Percentiles rank a stretch among this genome's conserved stretches.
These are phyloP conservation scores for Cottoperca gobio DNA, from an alignment of 2,797 vertebrate species.

Conservation along the genomic window DNA sequence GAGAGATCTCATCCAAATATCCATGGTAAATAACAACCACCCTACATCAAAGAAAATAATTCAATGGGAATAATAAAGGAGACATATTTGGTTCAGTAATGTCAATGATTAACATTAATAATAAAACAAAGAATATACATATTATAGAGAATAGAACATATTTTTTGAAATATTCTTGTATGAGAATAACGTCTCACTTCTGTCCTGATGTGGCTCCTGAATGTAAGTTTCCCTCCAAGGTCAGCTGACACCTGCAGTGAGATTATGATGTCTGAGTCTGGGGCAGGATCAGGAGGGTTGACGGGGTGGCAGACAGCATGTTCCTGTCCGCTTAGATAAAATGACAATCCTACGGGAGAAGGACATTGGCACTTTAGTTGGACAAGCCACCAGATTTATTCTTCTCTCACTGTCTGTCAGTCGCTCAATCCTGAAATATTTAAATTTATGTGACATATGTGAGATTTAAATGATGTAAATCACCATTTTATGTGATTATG, in stretches of 20 bases:
- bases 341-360: conserved; percentile 8
- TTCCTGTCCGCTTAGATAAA: conserved; percentile 42
- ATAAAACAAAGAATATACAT: background rate
- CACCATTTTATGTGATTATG: conserved; percentile 2
- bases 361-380: conserved; percentile 15
- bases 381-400: conserved; percentile 13
- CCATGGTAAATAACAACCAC: conserved; percentile 85
- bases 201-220: conserved; percentile 28
- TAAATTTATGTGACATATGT: background rate
- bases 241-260: conserved; percentile 42
- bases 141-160: background rate
- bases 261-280: conserved; percentile 38
- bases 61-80: conserved; percentile 13
- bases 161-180: background rate
- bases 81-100: conserved; percentile 35
- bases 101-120: background rate
- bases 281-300: conserved; percentile 27
- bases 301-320: conserved; percentile 39
- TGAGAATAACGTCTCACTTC: background rate
- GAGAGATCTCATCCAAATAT: conserved; percentile 86
- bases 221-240: conserved; percentile 30
- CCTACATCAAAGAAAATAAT: conserved; percentile 66
- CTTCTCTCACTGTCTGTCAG: conserved; percentile 15
- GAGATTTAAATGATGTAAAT: background rate
- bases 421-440: conserved; percentile 18